Evolutionary conservation across 2,888 invertebrate genomes (phyloP), one percentile per base, ranked within the genome.

Genomic region (Clusia tigrina): DNA sequence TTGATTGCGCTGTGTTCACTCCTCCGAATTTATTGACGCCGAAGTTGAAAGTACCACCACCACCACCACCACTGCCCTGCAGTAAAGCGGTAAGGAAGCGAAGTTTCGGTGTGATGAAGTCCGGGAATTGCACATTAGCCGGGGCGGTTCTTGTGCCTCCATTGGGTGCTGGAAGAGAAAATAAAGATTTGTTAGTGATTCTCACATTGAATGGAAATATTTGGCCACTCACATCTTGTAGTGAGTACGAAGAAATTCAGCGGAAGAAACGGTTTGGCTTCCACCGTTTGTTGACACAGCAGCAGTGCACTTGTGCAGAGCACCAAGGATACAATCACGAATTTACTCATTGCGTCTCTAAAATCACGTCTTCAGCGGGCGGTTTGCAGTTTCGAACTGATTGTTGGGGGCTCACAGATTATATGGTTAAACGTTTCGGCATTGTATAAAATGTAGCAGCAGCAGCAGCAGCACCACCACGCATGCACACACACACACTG

Each of bases 311-410:
- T 38, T 10, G 55, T 46, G 15, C 57, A 53, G 2, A 65, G 23
- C 25, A 67, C 2, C 20, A 67, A 10, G 18, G 42, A 61, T 22
- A 54, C 12, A 3, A 60, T 12, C 15, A 54, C 15, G 3, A 65
- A 20, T 59, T 65, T 65, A 23, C 52, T 37, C 65, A 65, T 67
- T 1, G n/a, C 46, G 42, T 37, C 15, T 22, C 10, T 20, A 26
- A 25, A 26, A 20, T 17, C 32, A 65, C 63, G 65, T 67, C 65
- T 65, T 53, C 17, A 54, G 57, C 22, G 38, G 53, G 26, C 60
- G 59, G 38, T 46, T 61, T 32, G 26, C 38, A 26, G 54, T 54
- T 63, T 55, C 53, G 58, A 53, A 67, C 67, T 67, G 67, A 57
- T 54, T 23, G 48, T 48, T 6, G 6, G 48, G 23, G 55, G 38